Evolutionary conservation across 2,113 vertebrate species (phyloP), one percentile per base, ranked within the genome.

Genomic region (Alaudala cheleensis): DNA sequence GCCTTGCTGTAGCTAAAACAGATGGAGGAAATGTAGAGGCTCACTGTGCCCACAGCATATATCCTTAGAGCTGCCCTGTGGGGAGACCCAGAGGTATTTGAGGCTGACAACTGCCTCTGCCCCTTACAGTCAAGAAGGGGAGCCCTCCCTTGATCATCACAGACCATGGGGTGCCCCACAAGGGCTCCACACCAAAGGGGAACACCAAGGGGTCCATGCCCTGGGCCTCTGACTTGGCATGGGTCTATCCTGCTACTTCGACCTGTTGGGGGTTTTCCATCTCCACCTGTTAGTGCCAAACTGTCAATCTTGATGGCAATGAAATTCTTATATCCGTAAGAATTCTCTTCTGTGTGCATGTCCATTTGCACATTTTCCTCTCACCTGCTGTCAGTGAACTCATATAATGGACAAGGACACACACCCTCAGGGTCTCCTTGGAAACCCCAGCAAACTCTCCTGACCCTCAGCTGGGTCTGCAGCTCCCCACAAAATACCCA

Each of bases 91-190:
- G 14, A 10, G 6, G 8, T 25, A 34, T 10, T 23, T 8, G 5
- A 39, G 29, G 11, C 22, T 3, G 1, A 23, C 22, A 61, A 8
- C 20, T 13, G 9, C 6, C 14, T 31, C 20, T 54, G 16, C 2
- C 5, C 10, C 7, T 20, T 5, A 11, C 4, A 44, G 15, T 2
- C 2, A 2, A 29, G 40, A n/a, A 66, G 8, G 2, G 6, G 14
- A 24, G 5, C 39, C 11, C 3, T 60, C 9, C 37, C 31, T 76
- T 1, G 0, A 10, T 6, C 0, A 3, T 17, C 0, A 0, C 1
- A 7, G 34, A 71, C 5, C 10, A 1, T 2, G 24, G 15, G 8
- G 1, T 60, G 29, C 11, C 25, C 28, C 5, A 2, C 2, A 12
- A 44, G 6, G 22, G 4, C 5, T 14, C 0, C 2, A 15, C 11